A percentile compares a stretch with the other conserved stretches of the same genome.
Evolutionary conservation across 1,140 invertebrate genomes (phyloP).

Genomic region (Sarcophaga peregrina): DNA sequence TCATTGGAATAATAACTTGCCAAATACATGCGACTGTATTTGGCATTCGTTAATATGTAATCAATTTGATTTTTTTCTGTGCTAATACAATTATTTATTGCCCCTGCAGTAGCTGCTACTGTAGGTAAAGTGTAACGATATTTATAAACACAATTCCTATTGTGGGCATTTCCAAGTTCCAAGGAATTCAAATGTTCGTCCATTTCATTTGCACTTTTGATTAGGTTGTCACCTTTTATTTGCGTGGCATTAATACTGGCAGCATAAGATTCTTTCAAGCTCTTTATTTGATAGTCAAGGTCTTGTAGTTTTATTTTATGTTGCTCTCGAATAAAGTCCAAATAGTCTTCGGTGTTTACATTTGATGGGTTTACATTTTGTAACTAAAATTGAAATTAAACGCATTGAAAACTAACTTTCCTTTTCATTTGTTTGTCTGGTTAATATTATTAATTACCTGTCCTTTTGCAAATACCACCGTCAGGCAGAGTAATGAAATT

Average conservation of each 20-base stretch:
- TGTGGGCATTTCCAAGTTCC: neutral
- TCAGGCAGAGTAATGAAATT: too few species aligned
- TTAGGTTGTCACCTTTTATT: neutral
- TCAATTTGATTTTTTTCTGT: neutral
- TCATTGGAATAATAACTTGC: constrained; percentile 1
- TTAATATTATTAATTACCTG: too few species aligned
- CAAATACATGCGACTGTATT: neutral
- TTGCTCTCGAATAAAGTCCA: constrained; percentile 36
- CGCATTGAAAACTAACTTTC: too few species aligned
- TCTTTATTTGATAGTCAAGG: neutral
- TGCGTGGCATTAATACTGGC: constrained; percentile 2
- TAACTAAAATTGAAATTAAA: too few species aligned
- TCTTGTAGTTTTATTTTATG: neutral
- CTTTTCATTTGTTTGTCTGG: too few species aligned
- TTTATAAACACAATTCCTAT: constrained; percentile 39
- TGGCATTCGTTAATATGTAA: neutral
- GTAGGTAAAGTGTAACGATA: constrained; percentile 27
- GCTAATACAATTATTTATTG: constrained; percentile 23
- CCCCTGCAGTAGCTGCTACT: neutral
- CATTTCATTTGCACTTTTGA: neutral
- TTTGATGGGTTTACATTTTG: neutral
- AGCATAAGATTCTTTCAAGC: neutral
- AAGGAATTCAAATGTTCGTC: constrained; percentile 39
- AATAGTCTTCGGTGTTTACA: constrained; percentile 31
- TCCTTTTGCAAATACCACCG: too few species aligned